Percentiles rank a stretch among this genome's conserved stretches.
Evolutionary conservation across 2,888 invertebrate genomes (phyloP).

Genomic region (Polymixis lichenea): DNA sequence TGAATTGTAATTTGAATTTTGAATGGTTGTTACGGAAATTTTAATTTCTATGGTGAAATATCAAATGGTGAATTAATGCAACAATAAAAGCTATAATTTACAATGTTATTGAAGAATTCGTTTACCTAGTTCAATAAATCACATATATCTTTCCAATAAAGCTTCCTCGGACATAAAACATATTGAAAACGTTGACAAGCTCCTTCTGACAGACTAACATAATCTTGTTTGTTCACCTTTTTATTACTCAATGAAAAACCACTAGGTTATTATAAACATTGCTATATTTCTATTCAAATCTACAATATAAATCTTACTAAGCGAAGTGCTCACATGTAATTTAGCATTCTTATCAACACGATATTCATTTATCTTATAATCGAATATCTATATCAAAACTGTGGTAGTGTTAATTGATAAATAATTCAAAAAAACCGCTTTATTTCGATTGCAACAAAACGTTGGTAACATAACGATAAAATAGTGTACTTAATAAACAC

Average conservation of each 20-base stretch:
- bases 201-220: neutral
- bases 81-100: neutral
- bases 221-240: conserved; percentile 1
- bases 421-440: conserved; percentile 53
- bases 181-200: conserved; percentile 4
- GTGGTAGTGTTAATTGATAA: conserved; percentile 48
- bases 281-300: conserved; percentile 45
- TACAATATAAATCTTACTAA: conserved; percentile 44
- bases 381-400: conserved; percentile 33
- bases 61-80: too few species aligned
- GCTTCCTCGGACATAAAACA: neutral
- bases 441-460: conserved; percentile 47
- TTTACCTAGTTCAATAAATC: neutral
- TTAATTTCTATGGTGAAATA: too few species aligned
- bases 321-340: conserved; percentile 28
- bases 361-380: conserved; percentile 26
- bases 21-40: neutral
- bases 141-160: neutral
- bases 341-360: conserved; percentile 36
- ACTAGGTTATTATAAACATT: conserved; percentile 13
- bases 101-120: neutral
- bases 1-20: neutral
- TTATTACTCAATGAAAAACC: conserved; percentile 28
- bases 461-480: conserved; percentile 46
- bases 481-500: conserved; percentile 60